A percentile compares a stretch with the other conserved stretches of the same genome.
Evolutionary conservation across 2,113 vertebrate species (phyloP).

Genomic region (Dicerorhinus sumatrensis): DNA sequence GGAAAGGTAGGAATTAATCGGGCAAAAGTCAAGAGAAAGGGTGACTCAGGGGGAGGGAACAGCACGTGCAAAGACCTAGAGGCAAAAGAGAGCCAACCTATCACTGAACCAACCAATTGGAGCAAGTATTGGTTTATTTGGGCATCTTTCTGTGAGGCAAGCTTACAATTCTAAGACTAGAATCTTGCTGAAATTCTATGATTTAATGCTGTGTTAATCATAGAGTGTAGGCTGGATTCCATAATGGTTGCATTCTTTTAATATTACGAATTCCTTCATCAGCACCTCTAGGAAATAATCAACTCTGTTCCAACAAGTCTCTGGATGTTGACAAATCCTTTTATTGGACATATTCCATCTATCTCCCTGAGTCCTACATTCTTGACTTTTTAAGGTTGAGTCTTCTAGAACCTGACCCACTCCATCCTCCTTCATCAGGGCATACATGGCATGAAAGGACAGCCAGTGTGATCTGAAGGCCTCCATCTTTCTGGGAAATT

Average conservation of each 20-base stretch:
- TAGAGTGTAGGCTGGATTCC: conserved; percentile 24
- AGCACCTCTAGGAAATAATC: conserved; percentile 69
- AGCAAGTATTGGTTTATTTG: neutral
- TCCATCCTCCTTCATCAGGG: neutral
- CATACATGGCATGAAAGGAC: neutral
- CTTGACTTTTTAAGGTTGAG: conserved; percentile 41
- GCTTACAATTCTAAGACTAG: conserved; percentile 14
- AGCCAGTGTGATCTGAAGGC: neutral
- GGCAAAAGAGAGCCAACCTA: neutral
- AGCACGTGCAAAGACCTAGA: neutral
- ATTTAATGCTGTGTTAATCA: conserved; percentile 49
- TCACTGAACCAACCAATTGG: neutral
- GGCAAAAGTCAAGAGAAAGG: neutral
- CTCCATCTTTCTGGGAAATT: neutral
- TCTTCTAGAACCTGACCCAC: conserved; percentile 5
- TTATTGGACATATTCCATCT: conserved; percentile 24
- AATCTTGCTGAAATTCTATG: conserved; percentile 33
- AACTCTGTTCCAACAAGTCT: conserved; percentile 37
- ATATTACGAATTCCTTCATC: conserved; percentile 54
- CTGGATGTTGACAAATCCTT: neutral
- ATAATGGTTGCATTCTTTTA: conserved; percentile 66
- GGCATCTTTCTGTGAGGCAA: neutral
- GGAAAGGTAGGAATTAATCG: neutral
- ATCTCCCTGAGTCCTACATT: neutral
- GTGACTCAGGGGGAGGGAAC: neutral